Percentiles rank a stretch among this genome's conserved stretches.
Conservation (phyloP, 2,888 invertebrate species). For the Drosophila emarginata region DNA sequence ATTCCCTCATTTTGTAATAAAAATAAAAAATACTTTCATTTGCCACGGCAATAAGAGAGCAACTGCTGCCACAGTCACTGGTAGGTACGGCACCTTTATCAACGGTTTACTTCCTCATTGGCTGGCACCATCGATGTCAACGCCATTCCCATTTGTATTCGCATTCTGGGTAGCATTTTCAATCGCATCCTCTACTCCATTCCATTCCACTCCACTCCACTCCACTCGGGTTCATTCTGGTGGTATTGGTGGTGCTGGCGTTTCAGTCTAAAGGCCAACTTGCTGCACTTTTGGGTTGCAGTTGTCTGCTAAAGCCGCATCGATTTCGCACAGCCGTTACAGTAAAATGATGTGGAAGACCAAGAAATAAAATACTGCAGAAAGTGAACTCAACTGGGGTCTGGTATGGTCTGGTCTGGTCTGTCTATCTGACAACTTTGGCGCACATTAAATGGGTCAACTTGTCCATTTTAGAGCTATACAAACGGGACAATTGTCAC, state of each 20-base stretch:
- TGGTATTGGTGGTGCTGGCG: neutral
- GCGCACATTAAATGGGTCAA: slow-evolving; percentile 62
- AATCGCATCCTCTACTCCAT: too few relatives aligned
- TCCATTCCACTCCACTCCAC: slow-evolving; percentile 8
- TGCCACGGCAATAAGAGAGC: neutral
- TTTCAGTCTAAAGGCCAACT: slow-evolving; percentile 18
- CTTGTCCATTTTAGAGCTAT: slow-evolving; percentile 62
- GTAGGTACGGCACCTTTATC: slow-evolving; percentile 5
- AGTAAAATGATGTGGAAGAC: slow-evolving; percentile 42
- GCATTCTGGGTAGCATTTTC: too few relatives aligned
- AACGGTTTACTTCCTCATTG: slow-evolving; percentile 16
- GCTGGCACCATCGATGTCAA: slow-evolving; percentile 24
- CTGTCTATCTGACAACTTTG: slow-evolving; percentile 37
- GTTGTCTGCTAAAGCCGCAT: slow-evolving; percentile 24
- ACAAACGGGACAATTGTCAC: slow-evolving; percentile 69
- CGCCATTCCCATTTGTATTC: slow-evolving; percentile 24
- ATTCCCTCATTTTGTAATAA: neutral
- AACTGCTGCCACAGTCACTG: neutral
- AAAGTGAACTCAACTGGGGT: neutral
- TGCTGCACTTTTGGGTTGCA: slow-evolving; percentile 48
- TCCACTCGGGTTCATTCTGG: neutral
- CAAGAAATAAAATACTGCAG: neutral
- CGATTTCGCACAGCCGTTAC: slow-evolving; percentile 53
- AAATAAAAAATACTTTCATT: slow-evolving; percentile 8
- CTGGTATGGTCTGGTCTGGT: slow-evolving; percentile 4